A percentile compares a stretch with the other conserved stretches of the same genome.
phyloP scores from a whole-genome alignment of 2,888 invertebrate species.

The Formica aserva region DNA sequence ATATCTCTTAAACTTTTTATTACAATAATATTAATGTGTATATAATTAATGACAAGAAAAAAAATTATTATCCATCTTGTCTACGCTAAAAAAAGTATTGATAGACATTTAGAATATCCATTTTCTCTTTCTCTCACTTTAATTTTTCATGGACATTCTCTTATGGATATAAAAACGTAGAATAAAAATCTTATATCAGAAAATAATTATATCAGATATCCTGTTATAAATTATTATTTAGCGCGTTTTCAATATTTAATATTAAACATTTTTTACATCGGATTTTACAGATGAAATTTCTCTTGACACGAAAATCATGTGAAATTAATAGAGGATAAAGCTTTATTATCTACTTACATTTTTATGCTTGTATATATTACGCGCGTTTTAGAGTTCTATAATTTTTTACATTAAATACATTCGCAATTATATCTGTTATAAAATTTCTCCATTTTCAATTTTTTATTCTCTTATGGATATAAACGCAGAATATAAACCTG shows the following conservation, averaged over 20 bases:
- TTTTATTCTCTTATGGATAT: background rate
- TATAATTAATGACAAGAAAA: constrained; percentile 26
- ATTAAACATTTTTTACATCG: background rate
- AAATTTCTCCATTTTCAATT: background rate
- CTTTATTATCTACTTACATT: background rate
- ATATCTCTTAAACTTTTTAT: background rate
- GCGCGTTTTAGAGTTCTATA: background rate
- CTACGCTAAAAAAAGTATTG: background rate
- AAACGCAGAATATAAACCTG: background rate
- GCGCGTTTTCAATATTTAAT: background rate
- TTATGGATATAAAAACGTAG: background rate
- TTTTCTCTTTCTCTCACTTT: background rate
- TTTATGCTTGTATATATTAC: background rate
- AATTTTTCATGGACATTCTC: background rate
- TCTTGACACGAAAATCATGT: background rate
- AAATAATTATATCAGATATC: background rate
- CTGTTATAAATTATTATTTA: background rate
- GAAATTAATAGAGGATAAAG: background rate
- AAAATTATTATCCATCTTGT: background rate
- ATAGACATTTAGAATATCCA: background rate
- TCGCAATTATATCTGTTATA: background rate
- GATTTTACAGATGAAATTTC: background rate
- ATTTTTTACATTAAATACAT: background rate
- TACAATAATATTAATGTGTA: background rate
- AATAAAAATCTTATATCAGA: background rate